Conservation (phyloP, 1,140 invertebrate genomes). For the Cecropterus lyciades region DNA sequence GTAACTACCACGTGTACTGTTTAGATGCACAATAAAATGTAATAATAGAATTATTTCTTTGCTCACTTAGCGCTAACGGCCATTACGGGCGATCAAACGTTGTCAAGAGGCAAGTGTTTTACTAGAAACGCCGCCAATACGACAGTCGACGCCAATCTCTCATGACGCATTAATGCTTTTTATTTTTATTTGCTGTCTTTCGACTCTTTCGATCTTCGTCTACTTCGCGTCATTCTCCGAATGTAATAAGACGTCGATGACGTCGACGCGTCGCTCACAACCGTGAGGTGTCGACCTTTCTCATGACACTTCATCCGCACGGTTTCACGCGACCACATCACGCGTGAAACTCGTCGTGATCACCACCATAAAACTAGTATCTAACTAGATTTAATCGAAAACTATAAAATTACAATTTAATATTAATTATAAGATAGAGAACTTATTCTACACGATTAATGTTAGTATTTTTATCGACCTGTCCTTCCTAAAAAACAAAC, state of each 20-base stretch:
- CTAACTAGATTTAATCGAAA: slow-evolving; percentile 45
- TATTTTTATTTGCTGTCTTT: slow-evolving; percentile 75
- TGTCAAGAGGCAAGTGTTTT: slow-evolving; percentile 85
- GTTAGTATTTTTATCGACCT: slow-evolving; percentile 90
- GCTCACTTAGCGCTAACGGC: slow-evolving; percentile 81
- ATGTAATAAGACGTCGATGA: slow-evolving; percentile 30
- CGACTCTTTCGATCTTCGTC: slow-evolving; percentile 55
- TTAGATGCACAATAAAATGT: slow-evolving; percentile 27
- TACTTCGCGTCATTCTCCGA: slow-evolving; percentile 42
- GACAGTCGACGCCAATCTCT: slow-evolving; percentile 77
- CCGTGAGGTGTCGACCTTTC: slow-evolving; percentile 40
- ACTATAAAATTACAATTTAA: slow-evolving; percentile 40
- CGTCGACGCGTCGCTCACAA: slow-evolving; percentile 57
- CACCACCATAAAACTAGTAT: slow-evolving; percentile 39
- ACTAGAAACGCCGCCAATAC: slow-evolving; percentile 79
- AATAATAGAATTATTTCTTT: slow-evolving; percentile 75
- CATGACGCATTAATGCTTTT: slow-evolving; percentile 84
- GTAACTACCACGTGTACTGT: too few relatives aligned
- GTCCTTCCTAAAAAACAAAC: slow-evolving; percentile 92
- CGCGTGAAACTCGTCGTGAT: slow-evolving; percentile 41
- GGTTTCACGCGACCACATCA: slow-evolving; percentile 35
- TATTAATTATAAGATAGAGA: slow-evolving; percentile 59
- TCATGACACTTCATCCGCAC: slow-evolving; percentile 4
- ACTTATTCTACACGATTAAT: slow-evolving; percentile 85
- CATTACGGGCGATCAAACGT: slow-evolving; percentile 83